phyloP scores from a whole-genome alignment of 64 coral and sea anemone species.

The Actinia tenebrosa region DNA sequence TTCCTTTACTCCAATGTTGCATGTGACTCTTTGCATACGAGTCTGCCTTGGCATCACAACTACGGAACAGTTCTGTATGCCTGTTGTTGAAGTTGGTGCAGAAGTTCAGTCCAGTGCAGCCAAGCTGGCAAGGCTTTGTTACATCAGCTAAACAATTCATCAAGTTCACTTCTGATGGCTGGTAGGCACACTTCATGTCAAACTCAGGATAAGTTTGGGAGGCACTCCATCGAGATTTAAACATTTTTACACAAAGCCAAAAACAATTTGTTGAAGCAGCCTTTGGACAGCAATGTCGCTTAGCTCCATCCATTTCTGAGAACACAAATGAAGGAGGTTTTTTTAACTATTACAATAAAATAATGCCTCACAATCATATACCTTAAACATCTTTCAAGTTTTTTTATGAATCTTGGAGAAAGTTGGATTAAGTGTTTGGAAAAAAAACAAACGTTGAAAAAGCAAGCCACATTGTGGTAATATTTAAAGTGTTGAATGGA shows the following conservation, averaged over 20 bases:
- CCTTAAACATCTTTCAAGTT: too few relatives aligned
- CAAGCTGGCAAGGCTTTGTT: slow-evolving; percentile 76
- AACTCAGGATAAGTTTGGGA: slow-evolving; percentile 52
- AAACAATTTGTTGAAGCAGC: slow-evolving; percentile 47
- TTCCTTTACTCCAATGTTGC: slow-evolving; percentile 76
- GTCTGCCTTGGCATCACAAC: slow-evolving; percentile 65
- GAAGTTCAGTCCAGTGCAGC: slow-evolving; percentile 72
- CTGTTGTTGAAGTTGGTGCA: slow-evolving; percentile 94
- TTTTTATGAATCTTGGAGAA: too few relatives aligned
- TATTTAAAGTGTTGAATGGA: too few relatives aligned
- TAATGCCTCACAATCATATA: too few relatives aligned
- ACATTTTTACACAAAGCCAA: slow-evolving; percentile 71
- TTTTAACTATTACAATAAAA: too few relatives aligned
- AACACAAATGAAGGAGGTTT: background rate
- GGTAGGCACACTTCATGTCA: slow-evolving; percentile 65
- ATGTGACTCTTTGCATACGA: slow-evolving; percentile 65
- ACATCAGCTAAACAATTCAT: slow-evolving; percentile 63
- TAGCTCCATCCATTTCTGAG: slow-evolving; percentile 66
- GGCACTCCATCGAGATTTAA: slow-evolving; percentile 37
- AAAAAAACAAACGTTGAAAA: too few relatives aligned
- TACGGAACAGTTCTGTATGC: slow-evolving; percentile 86
- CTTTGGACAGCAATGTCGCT: slow-evolving; percentile 81
- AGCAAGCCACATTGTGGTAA: too few relatives aligned
- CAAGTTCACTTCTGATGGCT: slow-evolving; percentile 56
- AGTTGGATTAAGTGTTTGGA: too few relatives aligned